Conservation (phyloP, 2,888 invertebrate species). For the Leuctra nigra region DNA sequence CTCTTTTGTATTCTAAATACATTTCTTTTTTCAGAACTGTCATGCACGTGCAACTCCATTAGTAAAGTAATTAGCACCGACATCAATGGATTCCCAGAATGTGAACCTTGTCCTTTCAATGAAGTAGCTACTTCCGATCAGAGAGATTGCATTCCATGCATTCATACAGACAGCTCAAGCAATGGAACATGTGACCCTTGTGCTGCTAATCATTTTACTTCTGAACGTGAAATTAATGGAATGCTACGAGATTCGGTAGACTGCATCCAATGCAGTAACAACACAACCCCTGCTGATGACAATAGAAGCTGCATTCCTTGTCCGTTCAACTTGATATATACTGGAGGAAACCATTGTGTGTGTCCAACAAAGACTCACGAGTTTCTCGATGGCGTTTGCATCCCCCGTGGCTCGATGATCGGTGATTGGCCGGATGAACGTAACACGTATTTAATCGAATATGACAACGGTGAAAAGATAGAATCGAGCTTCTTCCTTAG, state of each 20-base stretch:
- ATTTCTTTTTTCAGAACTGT: slow-evolving; percentile 37
- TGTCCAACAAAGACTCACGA: slow-evolving; percentile 38
- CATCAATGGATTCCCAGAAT: slow-evolving; percentile 29
- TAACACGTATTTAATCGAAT: slow-evolving; percentile 38
- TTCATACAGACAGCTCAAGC: slow-evolving; percentile 28
- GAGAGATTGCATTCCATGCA: slow-evolving; percentile 37
- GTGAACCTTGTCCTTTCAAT: slow-evolving; percentile 36
- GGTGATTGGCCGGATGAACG: slow-evolving; percentile 37
- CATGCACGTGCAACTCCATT: slow-evolving; percentile 42
- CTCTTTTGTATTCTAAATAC: neutral
- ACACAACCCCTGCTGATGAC: slow-evolving; percentile 39
- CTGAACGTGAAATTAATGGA: neutral
- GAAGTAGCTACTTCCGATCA: slow-evolving; percentile 37
- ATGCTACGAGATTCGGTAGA: slow-evolving; percentile 34
- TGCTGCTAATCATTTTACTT: neutral
- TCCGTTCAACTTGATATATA: slow-evolving; percentile 24
- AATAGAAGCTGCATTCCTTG: slow-evolving; percentile 41
- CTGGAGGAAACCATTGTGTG: slow-evolving; percentile 35
- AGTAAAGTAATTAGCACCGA: slow-evolving; percentile 34
- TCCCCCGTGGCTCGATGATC: slow-evolving; percentile 33
- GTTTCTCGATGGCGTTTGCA: slow-evolving; percentile 37
- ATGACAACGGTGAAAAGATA: slow-evolving; percentile 33
- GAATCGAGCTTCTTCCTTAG: slow-evolving; percentile 41
- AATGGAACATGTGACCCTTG: slow-evolving; percentile 25
- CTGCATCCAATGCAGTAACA: slow-evolving; percentile 42